phyloP scores from a whole-genome alignment of 2,797 vertebrate species.

The Acridotheres tristis region DNA sequence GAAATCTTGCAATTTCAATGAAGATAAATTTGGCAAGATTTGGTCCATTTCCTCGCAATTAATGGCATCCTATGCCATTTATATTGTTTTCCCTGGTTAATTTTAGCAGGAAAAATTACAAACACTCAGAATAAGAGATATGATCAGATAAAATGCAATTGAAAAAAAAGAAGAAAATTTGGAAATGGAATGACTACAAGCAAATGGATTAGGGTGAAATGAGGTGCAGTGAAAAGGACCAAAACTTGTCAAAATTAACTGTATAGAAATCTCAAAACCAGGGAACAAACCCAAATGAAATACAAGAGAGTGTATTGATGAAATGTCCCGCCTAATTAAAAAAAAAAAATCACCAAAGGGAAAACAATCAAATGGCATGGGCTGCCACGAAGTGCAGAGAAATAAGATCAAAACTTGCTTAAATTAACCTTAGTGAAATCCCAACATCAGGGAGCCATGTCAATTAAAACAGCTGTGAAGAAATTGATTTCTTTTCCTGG shows the following conservation, averaged over 20 bases:
- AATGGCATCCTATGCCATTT: not conserved
- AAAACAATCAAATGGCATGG: not conserved
- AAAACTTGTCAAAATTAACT: not conserved
- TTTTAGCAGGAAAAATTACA: not conserved
- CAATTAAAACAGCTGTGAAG: fast-evolving
- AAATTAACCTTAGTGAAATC: not conserved
- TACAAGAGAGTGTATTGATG: too few species aligned
- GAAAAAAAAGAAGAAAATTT: not conserved
- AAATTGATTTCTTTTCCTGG: not conserved
- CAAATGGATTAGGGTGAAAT: not conserved
- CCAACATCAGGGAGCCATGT: not conserved
- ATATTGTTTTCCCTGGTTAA: not conserved
- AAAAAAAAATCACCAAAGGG: not conserved
- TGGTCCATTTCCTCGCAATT: not conserved
- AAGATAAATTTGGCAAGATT: not conserved
- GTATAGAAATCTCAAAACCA: too few species aligned
- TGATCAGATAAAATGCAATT: not conserved
- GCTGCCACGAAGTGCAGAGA: too few species aligned
- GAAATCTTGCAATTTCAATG: not conserved
- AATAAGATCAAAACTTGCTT: not conserved
- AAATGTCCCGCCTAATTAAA: not conserved
- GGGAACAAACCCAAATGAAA: not conserved
- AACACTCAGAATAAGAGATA: not conserved
- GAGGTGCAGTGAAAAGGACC: not conserved
- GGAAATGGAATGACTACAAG: not conserved